Percentiles rank a stretch among this genome's conserved stretches.
These are phyloP conservation scores for Hydrochoerus hydrochaeris DNA, from an alignment of 2,113 vertebrate species.

Conservation along the genomic window DNA sequence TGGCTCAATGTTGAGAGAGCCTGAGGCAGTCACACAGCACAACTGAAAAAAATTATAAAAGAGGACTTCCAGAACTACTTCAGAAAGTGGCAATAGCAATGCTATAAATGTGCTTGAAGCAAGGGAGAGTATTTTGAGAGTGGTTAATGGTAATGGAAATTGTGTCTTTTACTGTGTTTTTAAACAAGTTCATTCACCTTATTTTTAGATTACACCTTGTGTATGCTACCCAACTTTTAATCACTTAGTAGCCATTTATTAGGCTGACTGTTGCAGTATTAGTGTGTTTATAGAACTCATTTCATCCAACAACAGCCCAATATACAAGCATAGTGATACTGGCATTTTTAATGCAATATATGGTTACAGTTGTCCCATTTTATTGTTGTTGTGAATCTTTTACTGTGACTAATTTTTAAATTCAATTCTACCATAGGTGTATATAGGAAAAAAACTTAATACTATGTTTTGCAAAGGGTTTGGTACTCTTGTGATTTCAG, in stretches of 20 bases:
- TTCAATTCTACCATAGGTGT: not conserved
- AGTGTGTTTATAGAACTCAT: not conserved
- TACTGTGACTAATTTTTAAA: not conserved
- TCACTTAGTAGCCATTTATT: not conserved
- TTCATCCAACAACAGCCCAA: not conserved
- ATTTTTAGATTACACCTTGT: not conserved
- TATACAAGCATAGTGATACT: not conserved
- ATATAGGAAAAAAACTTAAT: not conserved
- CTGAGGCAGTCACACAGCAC: not conserved
- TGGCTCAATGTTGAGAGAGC: not conserved
- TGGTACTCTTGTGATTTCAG: not conserved
- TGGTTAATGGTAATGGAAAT: not conserved
- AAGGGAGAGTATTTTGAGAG: not conserved
- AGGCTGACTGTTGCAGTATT: not conserved
- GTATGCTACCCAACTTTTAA: not conserved
- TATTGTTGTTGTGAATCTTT: not conserved
- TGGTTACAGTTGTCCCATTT: not conserved
- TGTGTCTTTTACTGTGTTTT: not conserved
- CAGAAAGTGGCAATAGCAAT: not conserved
- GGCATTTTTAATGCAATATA: not conserved
- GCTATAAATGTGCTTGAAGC: not conserved
- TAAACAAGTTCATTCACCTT: not conserved
- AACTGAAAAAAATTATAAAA: not conserved
- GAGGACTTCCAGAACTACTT: not conserved
- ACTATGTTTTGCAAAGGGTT: not conserved